Conservation (phyloP, 2,113 vertebrate genomes). For the Archocentrus centrarchus region DNA sequence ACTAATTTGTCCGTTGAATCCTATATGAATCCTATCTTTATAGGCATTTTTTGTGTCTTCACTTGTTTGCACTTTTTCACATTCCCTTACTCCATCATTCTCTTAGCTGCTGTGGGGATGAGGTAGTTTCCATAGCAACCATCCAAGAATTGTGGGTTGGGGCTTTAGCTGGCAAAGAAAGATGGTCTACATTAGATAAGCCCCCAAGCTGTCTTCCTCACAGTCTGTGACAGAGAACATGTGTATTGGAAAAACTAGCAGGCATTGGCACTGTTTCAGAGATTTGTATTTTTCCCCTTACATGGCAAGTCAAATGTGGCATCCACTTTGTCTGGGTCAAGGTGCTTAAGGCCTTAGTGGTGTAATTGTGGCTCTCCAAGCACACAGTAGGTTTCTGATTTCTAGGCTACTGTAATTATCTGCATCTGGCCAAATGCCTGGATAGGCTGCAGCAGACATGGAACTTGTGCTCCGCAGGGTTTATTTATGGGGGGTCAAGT, state of each 20-base stretch:
- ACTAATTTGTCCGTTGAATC: not conserved
- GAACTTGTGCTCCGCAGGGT: conserved; percentile 30
- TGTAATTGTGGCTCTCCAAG: conserved; percentile 20
- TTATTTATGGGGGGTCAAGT: conserved; percentile 68
- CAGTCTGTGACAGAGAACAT: not conserved
- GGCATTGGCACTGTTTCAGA: conserved; percentile 29
- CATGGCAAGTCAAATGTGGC: not conserved
- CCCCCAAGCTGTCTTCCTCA: conserved; percentile 19
- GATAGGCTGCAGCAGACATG: conserved; percentile 5
- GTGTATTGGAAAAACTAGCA: conserved; percentile 44
- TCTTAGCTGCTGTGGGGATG: conserved; percentile 54
- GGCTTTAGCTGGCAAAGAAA: conserved; percentile 68
- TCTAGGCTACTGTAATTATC: conserved; percentile 52
- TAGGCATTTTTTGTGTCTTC: not conserved
- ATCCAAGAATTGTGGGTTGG: conserved; percentile 71
- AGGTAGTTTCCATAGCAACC: conserved; percentile 81
- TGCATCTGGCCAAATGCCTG: conserved; percentile 54
- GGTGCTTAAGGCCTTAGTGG: conserved; percentile 12
- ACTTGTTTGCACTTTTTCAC: conserved; percentile 12
- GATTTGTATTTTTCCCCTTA: conserved; percentile 11
- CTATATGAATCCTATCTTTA: not conserved
- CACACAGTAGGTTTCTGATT: conserved; percentile 52
- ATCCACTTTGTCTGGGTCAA: conserved; percentile 34
- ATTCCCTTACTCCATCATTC: conserved; percentile 56
- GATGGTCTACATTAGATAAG: conserved; percentile 65